Percentiles rank a stretch among this genome's conserved stretches.
Conservation (phyloP, 53 echinoderm and acorn worm genomes). For the Henricia sp. region DNA sequence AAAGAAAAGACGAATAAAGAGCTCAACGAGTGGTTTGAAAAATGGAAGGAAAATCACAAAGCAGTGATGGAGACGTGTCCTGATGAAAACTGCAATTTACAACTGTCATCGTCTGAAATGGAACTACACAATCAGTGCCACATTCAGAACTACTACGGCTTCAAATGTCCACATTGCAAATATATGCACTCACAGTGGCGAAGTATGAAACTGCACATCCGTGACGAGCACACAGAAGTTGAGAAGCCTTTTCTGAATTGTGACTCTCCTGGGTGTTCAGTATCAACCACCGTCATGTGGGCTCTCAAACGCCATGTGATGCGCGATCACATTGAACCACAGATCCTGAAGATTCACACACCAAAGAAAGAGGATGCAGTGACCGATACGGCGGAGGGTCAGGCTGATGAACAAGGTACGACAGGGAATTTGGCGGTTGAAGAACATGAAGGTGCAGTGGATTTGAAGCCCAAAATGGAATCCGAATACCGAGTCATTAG, state of each 20-base stretch:
- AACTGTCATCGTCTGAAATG: constrained; percentile 68
- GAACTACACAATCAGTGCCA: constrained; percentile 80
- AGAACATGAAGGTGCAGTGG: constrained; percentile 22
- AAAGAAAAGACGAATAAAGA: constrained; percentile 48
- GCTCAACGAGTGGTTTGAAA: constrained; percentile 68
- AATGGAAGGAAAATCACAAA: constrained; percentile 60
- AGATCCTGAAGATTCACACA: constrained; percentile 29
- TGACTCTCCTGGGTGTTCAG: constrained; percentile 57
- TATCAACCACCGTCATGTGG: constrained; percentile 58
- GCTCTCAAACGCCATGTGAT: constrained; percentile 78
- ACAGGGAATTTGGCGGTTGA: not conserved
- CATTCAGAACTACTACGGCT: constrained; percentile 78
- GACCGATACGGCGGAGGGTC: not conserved
- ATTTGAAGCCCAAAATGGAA: constrained; percentile 2
- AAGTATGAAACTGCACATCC: constrained; percentile 88
- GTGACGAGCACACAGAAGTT: constrained; percentile 62
- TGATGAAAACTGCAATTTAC: constrained; percentile 50
- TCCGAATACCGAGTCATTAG: not conserved
- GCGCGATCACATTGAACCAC: constrained; percentile 65
- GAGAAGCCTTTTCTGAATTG: constrained; percentile 69
- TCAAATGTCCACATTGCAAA: constrained; percentile 78
- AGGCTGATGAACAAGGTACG: constrained; percentile 8
- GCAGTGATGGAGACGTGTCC: constrained; percentile 53
- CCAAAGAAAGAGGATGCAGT: not conserved
- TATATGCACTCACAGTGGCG: constrained; percentile 87